A percentile compares a stretch with the other conserved stretches of the same genome.
Evolutionary conservation across 2,797 vertebrate genomes (phyloP).

Genomic region (Galagoides demidoff): DNA sequence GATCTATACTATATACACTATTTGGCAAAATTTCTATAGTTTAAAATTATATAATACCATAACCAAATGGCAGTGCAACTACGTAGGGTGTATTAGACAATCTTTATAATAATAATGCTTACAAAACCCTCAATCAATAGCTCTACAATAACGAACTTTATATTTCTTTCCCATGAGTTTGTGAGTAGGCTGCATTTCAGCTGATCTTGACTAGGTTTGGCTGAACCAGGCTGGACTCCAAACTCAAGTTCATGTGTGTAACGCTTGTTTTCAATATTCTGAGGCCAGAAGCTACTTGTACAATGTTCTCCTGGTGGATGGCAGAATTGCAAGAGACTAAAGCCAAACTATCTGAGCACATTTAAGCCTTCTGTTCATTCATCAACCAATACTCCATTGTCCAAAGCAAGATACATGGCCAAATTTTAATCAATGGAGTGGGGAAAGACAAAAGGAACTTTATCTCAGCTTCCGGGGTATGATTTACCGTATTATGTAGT

Average conservation of each 20-base stretch:
- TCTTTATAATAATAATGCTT: neutral
- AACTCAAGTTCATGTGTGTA: neutral
- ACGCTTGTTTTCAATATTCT: neutral
- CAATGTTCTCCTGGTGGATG: neutral
- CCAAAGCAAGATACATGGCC: neutral
- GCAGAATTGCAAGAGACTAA: neutral
- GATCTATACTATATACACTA: neutral
- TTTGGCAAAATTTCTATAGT: slow-evolving; percentile 21
- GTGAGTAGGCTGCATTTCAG: neutral
- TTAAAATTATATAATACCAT: slow-evolving; percentile 15
- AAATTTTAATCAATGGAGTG: neutral
- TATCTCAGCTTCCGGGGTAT: neutral
- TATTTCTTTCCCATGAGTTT: slow-evolving; percentile 28
- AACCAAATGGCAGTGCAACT: neutral
- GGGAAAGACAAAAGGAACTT: neutral
- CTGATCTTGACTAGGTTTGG: neutral
- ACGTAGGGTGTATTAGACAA: neutral
- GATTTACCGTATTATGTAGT: neutral
- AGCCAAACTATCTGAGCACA: neutral
- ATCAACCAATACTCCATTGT: neutral
- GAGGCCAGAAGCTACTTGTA: neutral
- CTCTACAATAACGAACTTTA: neutral
- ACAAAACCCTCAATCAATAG: neutral
- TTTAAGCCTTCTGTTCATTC: slow-evolving; percentile 23
- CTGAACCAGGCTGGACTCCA: slow-evolving; percentile 14